phyloP scores from a whole-genome alignment of 2,113 vertebrate species.

The Corydoras sp. region DNA sequence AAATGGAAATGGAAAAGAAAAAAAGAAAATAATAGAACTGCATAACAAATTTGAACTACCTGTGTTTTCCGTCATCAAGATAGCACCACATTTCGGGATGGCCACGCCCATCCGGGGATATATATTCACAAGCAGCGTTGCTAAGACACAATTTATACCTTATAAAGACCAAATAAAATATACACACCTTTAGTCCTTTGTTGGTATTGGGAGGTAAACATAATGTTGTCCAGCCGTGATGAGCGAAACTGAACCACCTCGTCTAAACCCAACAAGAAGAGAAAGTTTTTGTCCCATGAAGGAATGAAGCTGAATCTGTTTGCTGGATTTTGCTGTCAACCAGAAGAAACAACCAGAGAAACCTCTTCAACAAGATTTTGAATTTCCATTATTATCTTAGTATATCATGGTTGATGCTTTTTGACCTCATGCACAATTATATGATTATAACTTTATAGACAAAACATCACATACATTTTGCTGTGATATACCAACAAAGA shows the following conservation, averaged over 20 bases:
- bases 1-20: not conserved
- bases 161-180: not conserved
- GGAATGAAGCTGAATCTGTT: conserved; percentile 18
- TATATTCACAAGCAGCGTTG: not conserved
- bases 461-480: too few species aligned
- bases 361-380: not conserved
- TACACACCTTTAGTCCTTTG: not conserved
- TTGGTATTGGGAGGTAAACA: not conserved
- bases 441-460: too few species aligned
- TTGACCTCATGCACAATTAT: not conserved
- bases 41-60: not conserved
- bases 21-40: not conserved
- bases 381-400: not conserved
- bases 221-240: not conserved
- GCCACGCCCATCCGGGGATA: too few species aligned
- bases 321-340: conserved; percentile 4
- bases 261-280: conserved; percentile 22
- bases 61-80: too few species aligned
- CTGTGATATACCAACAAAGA: too few species aligned
- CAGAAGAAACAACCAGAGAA: not conserved
- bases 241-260: conserved; percentile 15
- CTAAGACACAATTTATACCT: too few species aligned
- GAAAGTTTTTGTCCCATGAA: conserved; percentile 9
- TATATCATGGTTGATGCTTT: not conserved
- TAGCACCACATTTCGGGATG: too few species aligned